Base-by-base conservation (phyloP, 1,140 invertebrate genomes). In the Adoxophyes honmai region DNA sequence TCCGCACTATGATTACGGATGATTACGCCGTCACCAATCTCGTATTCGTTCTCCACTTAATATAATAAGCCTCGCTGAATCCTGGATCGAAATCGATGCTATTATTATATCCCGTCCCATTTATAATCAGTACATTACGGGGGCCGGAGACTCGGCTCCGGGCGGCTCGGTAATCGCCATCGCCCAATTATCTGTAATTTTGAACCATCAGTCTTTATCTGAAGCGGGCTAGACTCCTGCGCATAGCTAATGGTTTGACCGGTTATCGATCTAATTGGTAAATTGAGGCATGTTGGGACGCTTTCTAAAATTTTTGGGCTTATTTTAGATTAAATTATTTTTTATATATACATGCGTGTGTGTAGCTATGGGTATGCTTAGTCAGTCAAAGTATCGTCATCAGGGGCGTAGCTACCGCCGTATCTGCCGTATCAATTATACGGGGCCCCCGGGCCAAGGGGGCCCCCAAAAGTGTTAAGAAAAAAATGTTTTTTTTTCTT, bases 121-220 rank as follows among this genome's bases (percentile, higher is more conserved):
- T 83, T 81, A 79, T 81, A 83, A 88, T 84, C 76, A 73, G 78
- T 85, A 75, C 73, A 79, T 78, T 80, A 76, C 69, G 73, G 70
- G 62, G 71, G 16, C 33, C 38, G 33, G 51, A 34, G 28, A 60
- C 64, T 74, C 74, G 78, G 81, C 82, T 78, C 65, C 69, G 75
- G 85, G 77, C 78, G 59, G 65, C 68, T 10, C 64, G 34, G 71
- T 86, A 85, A 88, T 86, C 78, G 85, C 66, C 68, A 88, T 86
- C 78, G 85, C 66, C 68, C 85, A 80, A 88, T 88, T 86, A 86
- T 86, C 70, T 80, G 70, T 86, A 88, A 88, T 86, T 86, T 88
- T 81, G 72, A 64, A 85, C 85, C 80, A 85, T 86, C 85, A 82
- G 82, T 86, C 81, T 86, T 83, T 85, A 81, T 72, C 73, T 60